phyloP scores from a whole-genome alignment of 1,140 invertebrate species.

The Drosophila ogumai region DNA sequence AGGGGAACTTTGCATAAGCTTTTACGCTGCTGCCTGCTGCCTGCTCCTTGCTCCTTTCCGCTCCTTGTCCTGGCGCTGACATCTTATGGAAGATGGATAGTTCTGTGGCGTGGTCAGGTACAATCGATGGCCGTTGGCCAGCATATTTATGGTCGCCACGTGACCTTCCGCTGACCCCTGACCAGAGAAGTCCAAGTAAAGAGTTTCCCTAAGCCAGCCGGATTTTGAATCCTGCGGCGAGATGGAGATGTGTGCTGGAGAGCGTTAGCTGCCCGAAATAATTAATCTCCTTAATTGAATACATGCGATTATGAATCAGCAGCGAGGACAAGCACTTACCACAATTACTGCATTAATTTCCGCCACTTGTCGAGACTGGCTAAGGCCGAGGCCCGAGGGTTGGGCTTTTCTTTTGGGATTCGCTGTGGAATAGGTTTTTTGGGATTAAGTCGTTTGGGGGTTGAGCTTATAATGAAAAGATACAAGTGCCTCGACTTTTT shows the following conservation, averaged over 20 bases:
- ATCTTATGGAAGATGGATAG: conserved; percentile 74
- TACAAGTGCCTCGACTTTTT: not conserved
- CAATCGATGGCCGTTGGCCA: conserved; percentile 57
- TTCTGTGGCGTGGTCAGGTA: conserved; percentile 71
- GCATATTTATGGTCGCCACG: conserved; percentile 64
- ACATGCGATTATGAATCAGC: conserved; percentile 51
- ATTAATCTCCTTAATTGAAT: conserved; percentile 60
- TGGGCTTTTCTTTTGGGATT: conserved; percentile 12
- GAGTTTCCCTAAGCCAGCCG: conserved; percentile 31
- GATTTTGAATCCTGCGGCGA: conserved; percentile 24
- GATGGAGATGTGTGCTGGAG: conserved; percentile 8
- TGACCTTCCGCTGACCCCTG: conserved; percentile 71
- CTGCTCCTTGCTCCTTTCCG: not conserved
- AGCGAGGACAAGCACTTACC: conserved; percentile 72
- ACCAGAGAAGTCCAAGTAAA: conserved; percentile 8
- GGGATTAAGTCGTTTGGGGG: conserved; percentile 7
- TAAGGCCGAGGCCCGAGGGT: not conserved
- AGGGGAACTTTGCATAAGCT: conserved; percentile 64
- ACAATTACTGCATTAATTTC: conserved; percentile 80
- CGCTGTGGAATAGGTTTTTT: conserved; percentile 10
- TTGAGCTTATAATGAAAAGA: conserved; percentile 3
- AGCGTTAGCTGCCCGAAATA: conserved; percentile 27
- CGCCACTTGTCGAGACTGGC: conserved; percentile 37
- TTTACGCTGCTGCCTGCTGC: not conserved
- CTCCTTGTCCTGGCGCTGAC: conserved; percentile 49